These are phyloP conservation scores for Mungos mungo DNA, from an alignment of 2,113 vertebrate species.

Conservation along the genomic window DNA sequence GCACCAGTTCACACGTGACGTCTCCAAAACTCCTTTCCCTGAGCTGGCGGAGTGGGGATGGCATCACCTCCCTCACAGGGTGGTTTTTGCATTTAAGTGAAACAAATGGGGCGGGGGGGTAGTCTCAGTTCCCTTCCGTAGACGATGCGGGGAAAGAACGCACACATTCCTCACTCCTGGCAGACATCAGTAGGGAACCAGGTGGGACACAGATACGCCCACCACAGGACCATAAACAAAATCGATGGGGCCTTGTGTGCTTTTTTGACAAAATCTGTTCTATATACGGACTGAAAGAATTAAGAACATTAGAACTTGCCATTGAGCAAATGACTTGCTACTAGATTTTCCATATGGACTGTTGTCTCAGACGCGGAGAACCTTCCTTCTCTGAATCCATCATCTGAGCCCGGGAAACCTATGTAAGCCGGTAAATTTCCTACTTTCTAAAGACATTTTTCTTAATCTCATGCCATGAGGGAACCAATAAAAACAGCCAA, in stretches of 20 bases:
- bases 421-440: not conserved
- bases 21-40: not conserved
- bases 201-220: not conserved
- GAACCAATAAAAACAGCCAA: not conserved
- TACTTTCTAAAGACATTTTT: not conserved
- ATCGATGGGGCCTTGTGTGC: not conserved
- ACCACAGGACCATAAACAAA: not conserved
- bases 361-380: not conserved
- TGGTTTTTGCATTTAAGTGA: not conserved
- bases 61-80: not conserved
- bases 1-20: no score
- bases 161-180: fast-evolving
- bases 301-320: not conserved
- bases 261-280: not conserved
- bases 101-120: not conserved
- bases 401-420: not conserved
- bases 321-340: not conserved
- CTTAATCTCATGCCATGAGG: not conserved
- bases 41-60: fast-evolving
- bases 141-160: not conserved
- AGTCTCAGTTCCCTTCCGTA: not conserved
- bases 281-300: not conserved
- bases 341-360: not conserved
- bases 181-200: not conserved
- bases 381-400: not conserved